Conservation (phyloP, 2,797 vertebrate species). For the Cynopterus sphinx region DNA sequence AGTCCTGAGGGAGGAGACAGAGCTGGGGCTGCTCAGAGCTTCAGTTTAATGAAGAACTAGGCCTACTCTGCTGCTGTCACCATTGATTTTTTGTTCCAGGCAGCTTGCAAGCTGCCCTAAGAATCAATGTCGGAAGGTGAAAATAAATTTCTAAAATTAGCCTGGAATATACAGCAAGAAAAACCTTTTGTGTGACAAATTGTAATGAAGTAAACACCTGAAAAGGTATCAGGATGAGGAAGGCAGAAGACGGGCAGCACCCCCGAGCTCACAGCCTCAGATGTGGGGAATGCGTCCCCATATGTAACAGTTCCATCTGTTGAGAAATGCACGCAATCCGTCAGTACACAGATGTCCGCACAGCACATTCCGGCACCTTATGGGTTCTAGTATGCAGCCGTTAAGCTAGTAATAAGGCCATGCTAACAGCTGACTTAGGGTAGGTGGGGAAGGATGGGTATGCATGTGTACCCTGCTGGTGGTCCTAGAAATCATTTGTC, state of each 20-base stretch:
- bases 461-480: rapidly evolving
- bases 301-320: background rate
- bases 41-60: constrained; percentile 60
- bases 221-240: background rate
- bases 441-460: background rate
- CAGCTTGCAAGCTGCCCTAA: constrained; percentile 74
- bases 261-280: background rate
- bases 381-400: background rate
- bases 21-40: background rate
- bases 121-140: constrained; percentile 79
- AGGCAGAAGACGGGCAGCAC: background rate
- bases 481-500: background rate
- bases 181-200: constrained; percentile 50
- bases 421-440: background rate
- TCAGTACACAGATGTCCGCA: rapidly evolving
- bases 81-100: constrained; percentile 74
- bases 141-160: constrained; percentile 82
- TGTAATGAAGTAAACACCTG: constrained; percentile 39
- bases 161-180: constrained; percentile 65
- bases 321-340: background rate
- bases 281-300: rapidly evolving
- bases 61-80: constrained; percentile 68
- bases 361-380: background rate
- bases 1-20: constrained; percentile 40
- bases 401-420: background rate